These are phyloP conservation scores for Helicoverpa assulta DNA, from an alignment of 2,888 invertebrate genomes.

Conservation along the genomic window DNA sequence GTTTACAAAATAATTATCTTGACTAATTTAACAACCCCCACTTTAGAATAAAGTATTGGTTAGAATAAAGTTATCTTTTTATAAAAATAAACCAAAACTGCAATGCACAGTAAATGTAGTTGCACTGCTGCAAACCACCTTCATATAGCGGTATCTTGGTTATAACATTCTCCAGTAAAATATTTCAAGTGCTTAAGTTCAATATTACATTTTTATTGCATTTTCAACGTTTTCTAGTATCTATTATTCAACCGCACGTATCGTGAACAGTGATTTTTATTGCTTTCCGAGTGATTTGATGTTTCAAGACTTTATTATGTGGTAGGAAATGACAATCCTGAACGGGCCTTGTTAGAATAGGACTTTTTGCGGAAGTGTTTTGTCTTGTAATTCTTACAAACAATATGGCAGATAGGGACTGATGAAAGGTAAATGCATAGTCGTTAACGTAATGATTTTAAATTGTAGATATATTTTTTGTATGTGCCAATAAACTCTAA, in stretches of 20 bases:
- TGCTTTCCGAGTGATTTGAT: slow-evolving; percentile 53
- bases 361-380: too few relatives aligned
- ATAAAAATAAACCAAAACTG: background rate
- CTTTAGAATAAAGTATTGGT: background rate
- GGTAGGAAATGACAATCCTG: background rate
- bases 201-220: slow-evolving; percentile 85
- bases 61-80: background rate
- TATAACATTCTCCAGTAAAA: slow-evolving; percentile 70
- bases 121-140: slow-evolving; percentile 26
- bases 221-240: slow-evolving; percentile 67
- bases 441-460: too few relatives aligned
- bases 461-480: too few relatives aligned
- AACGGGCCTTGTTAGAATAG: background rate
- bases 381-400: too few relatives aligned
- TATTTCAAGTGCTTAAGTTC: slow-evolving; percentile 79
- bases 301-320: slow-evolving; percentile 16
- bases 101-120: slow-evolving; percentile 1
- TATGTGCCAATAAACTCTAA: too few relatives aligned
- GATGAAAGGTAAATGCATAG: too few relatives aligned
- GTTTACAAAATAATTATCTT: background rate
- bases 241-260: slow-evolving; percentile 62
- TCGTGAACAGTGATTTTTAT: slow-evolving; percentile 59
- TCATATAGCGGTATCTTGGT: slow-evolving; percentile 45
- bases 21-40: too few relatives aligned
- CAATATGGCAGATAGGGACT: too few relatives aligned